Conservation (phyloP, 2,888 invertebrate genomes). For the Macrophya annulata region DNA sequence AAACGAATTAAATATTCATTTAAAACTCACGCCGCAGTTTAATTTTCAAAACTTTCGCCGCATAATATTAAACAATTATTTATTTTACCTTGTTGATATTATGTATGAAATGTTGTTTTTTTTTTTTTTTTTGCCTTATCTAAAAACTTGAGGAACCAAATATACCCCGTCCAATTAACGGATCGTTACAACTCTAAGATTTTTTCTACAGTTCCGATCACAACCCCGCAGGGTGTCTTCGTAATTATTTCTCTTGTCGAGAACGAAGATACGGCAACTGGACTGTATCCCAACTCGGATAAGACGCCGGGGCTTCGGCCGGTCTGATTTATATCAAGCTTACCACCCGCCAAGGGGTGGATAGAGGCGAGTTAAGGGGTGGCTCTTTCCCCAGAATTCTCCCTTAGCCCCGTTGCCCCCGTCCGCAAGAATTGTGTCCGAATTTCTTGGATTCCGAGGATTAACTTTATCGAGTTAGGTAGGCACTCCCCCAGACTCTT, state of each 20-base stretch:
- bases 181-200: slow-evolving; percentile 20
- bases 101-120: background rate
- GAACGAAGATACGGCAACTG: slow-evolving; percentile 41
- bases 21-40: background rate
- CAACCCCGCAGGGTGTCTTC: slow-evolving; percentile 39
- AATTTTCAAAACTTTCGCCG: background rate
- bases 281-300: slow-evolving; percentile 51
- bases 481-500: slow-evolving; percentile 29
- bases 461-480: slow-evolving; percentile 57
- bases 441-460: slow-evolving; percentile 54
- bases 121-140: background rate
- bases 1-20: background rate
- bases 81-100: background rate
- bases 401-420: slow-evolving; percentile 30
- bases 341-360: slow-evolving; percentile 41
- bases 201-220: slow-evolving; percentile 12
- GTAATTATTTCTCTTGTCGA: slow-evolving; percentile 53
- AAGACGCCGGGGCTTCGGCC: slow-evolving; percentile 49
- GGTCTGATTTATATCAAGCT: slow-evolving; percentile 53
- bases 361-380: slow-evolving; percentile 48
- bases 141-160: background rate
- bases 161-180: background rate
- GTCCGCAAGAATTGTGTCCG: slow-evolving; percentile 55
- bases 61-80: background rate
- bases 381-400: slow-evolving; percentile 60